Base-by-base conservation (phyloP, 2,888 invertebrate genomes). In the Rhagophthalmus giganteus region DNA sequence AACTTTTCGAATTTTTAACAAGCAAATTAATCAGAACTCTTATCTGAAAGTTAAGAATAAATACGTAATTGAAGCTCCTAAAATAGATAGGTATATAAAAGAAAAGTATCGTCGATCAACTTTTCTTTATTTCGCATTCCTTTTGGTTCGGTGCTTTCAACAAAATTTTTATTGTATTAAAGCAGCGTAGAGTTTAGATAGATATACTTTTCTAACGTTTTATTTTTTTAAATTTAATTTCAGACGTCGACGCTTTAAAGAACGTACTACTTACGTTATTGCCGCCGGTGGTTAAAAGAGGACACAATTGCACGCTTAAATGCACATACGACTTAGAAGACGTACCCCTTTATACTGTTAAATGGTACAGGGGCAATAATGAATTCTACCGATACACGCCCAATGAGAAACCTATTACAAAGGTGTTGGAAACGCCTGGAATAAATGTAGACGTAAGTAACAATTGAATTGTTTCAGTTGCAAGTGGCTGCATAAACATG, bases 351-450 rank as follows among this genome's bases (percentile, higher is more conserved):
- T 92, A 92, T 76, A 84, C 90, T 2, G 88, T 92, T 55, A 91
- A 92, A 78, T 92, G 90, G 88, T 92, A 91, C 76, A 80, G 91
- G 46, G 92, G 91, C 2, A 82, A 78, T 67, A 81, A 85, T 66
- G 92, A 93, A 78, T 91, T 92, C 77, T 92, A 89, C 76, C 80
- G 92, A 59, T 91, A 82, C 69, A 86, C 88, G 7, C 91, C 91
- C 0, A 81, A 81, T 63, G 89, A 90, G 63, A 74, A 74, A n/a
- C 87, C 87, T 2, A 79, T 80, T 32, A 86, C 82, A 3, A 88
- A 87, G 74, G 82, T 84, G 47, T 92, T 92, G 74, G 81, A 83
- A 38, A 78, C 86, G 58, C 79, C 82, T 8, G 90, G 89, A 56
- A 86, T 92, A 57, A 80, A 82, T 63, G 87, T 92, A 39, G 90